These are phyloP conservation scores for Microplitis deprimator DNA, from an alignment of 2,888 invertebrate species.

Conservation along the genomic window DNA sequence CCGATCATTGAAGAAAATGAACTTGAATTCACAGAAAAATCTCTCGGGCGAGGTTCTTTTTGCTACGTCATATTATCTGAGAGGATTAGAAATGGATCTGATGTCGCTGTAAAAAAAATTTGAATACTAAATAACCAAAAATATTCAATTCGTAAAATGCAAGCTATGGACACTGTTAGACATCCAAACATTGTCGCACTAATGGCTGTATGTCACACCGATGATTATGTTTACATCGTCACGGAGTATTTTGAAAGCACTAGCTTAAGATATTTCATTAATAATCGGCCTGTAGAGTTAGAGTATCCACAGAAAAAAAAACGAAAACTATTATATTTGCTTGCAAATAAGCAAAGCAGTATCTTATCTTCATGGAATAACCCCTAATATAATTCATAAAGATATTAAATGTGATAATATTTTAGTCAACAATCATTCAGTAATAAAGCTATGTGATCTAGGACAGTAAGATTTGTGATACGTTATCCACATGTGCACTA, in stretches of 20 bases:
- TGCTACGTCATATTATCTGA: background rate
- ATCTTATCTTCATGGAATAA: constrained; percentile 34
- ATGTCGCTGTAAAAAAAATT: constrained; percentile 40
- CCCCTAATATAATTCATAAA: constrained; percentile 35
- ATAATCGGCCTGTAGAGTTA: background rate
- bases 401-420: constrained; percentile 43
- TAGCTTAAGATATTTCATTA: constrained; percentile 33
- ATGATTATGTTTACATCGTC: constrained; percentile 37
- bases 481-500: too few relatives aligned
- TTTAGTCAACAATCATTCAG: constrained; percentile 24
- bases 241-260: constrained; percentile 42
- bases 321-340: constrained; percentile 21
- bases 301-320: constrained; percentile 1
- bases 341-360: constrained; percentile 33
- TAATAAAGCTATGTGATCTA: constrained; percentile 30
- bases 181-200: constrained; percentile 41
- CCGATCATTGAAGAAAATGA: too few relatives aligned
- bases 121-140: constrained; percentile 9
- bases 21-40: too few relatives aligned
- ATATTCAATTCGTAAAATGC: constrained; percentile 27
- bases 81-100: constrained; percentile 19
- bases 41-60: too few relatives aligned
- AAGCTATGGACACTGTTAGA: constrained; percentile 27
- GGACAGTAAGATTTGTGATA: too few relatives aligned
- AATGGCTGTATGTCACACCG: constrained; percentile 28